Conservation (phyloP, 2,797 vertebrate species). For the Pteronotus mesoamericanus region DNA sequence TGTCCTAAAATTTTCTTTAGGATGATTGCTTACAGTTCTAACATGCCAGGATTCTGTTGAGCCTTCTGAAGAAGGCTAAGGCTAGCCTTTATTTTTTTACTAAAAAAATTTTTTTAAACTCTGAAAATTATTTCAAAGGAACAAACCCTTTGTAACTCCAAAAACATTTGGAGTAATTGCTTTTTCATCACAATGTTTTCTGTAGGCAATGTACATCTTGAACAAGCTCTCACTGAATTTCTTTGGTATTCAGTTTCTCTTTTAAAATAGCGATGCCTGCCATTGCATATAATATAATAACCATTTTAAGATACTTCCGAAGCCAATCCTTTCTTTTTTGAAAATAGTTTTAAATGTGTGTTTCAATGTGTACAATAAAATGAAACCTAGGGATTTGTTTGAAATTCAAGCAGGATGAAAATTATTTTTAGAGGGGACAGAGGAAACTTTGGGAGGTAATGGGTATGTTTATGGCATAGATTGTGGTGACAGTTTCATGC, state of each 20-base stretch:
- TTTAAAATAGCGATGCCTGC: constrained; percentile 57
- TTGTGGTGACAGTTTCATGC: neutral
- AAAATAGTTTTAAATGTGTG: neutral
- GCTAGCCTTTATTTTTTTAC: constrained; percentile 47
- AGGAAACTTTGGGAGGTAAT: neutral
- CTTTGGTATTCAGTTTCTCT: constrained; percentile 64
- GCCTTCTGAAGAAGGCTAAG: constrained; percentile 43
- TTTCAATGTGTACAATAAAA: neutral
- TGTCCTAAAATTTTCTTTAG: constrained; percentile 1
- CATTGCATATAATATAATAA: neutral
- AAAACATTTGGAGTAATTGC: constrained; percentile 48
- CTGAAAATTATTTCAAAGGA: constrained; percentile 74
- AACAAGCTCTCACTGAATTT: constrained; percentile 29
- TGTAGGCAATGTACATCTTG: constrained; percentile 48
- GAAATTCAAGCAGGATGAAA: constrained; percentile 21
- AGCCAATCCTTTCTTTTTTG: neutral
- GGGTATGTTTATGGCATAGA: neutral
- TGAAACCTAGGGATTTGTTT: neutral
- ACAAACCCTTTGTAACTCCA: constrained; percentile 58
- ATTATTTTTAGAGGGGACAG: neutral
- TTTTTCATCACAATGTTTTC: constrained; percentile 49
- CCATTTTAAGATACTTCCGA: neutral
- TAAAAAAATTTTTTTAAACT: constrained; percentile 27
- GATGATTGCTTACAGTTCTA: neutral
- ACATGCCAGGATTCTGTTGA: constrained; percentile 13